phyloP scores from a whole-genome alignment of 2,797 vertebrate genomes.

The Hafferia zeledoni region DNA sequence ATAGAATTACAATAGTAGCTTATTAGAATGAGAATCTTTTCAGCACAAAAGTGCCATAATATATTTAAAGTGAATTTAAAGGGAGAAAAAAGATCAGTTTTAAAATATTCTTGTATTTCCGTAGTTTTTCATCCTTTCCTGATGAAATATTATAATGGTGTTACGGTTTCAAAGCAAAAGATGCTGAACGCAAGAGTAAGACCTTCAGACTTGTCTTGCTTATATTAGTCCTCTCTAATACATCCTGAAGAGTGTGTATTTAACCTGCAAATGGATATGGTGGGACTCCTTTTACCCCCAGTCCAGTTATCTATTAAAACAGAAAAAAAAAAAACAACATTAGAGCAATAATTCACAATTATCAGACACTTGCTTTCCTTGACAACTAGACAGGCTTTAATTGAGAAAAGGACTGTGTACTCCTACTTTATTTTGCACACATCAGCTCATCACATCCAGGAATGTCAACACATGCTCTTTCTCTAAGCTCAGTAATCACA shows the following conservation, averaged over 20 bases:
- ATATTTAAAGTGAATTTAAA: not conserved
- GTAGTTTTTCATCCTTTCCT: not conserved
- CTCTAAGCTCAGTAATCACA: not conserved
- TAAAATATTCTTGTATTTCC: not conserved
- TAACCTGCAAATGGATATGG: slow-evolving; percentile 74
- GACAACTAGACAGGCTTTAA: not conserved
- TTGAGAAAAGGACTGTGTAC: not conserved
- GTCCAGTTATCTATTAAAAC: slow-evolving; percentile 79
- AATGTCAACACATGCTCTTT: not conserved
- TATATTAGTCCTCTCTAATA: not conserved
- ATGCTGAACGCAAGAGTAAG: not conserved
- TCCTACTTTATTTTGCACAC: not conserved
- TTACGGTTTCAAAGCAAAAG: not conserved
- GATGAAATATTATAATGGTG: not conserved
- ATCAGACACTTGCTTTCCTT: not conserved
- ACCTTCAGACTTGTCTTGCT: not conserved
- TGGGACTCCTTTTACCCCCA: slow-evolving; percentile 81
- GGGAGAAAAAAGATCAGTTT: not conserved
- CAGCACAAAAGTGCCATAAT: not conserved
- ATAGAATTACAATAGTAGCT: not conserved
- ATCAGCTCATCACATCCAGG: not conserved
- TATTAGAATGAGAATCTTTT: not conserved
- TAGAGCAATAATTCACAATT: not conserved
- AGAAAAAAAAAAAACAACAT: not conserved
- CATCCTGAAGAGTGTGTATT: not conserved